Conservation (phyloP, 2,797 vertebrate genomes). For the Limosa lapponica region DNA sequence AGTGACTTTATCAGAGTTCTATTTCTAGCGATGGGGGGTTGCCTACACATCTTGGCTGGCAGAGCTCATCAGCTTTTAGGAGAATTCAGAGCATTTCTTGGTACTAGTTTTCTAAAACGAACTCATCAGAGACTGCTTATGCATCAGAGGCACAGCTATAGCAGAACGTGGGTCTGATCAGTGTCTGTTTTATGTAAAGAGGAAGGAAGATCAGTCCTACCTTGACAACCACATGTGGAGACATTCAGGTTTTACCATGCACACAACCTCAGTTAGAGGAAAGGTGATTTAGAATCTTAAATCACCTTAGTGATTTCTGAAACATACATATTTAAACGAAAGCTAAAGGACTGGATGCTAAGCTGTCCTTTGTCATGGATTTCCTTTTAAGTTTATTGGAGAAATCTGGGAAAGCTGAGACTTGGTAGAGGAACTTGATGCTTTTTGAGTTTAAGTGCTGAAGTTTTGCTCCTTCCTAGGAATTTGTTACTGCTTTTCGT, state of each 20-base stretch:
- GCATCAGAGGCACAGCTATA: neutral
- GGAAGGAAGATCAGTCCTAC: neutral
- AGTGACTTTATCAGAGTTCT: neutral
- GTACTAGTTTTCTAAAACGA: neutral
- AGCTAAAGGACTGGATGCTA: neutral
- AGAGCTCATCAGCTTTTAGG: neutral
- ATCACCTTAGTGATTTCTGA: constrained; percentile 39
- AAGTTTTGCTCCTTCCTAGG: neutral
- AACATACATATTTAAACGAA: constrained; percentile 1
- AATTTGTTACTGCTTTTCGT: neutral
- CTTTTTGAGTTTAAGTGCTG: neutral
- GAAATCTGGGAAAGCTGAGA: constrained; percentile 2
- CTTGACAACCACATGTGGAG: constrained; percentile 24
- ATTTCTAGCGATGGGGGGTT: neutral
- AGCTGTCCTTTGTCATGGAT: neutral
- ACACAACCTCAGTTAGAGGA: neutral
- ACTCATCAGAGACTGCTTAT: neutral
- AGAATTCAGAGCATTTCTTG: neutral
- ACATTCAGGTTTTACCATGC: neutral
- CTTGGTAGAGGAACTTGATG: neutral
- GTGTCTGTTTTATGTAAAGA: neutral
- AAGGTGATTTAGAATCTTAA: no score
- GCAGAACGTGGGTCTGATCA: neutral
- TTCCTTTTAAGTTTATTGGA: constrained; percentile 8
- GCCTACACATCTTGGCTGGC: neutral